These are phyloP conservation scores for Drosophila cognata DNA, from an alignment of 2,888 invertebrate genomes.

Conservation along the genomic window DNA sequence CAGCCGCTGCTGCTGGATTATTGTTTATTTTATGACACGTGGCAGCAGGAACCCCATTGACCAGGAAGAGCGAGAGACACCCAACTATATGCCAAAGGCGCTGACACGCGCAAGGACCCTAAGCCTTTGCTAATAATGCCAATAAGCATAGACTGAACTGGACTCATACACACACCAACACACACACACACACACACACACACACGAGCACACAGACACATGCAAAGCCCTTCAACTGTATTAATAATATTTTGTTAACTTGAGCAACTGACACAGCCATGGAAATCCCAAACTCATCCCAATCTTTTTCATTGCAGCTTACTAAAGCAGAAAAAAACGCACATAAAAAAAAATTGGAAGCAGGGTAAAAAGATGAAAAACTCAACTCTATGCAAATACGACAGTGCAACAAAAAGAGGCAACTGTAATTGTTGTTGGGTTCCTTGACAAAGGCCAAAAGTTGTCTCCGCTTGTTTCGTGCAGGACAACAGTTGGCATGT, in stretches of 20 bases:
- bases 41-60: constrained; percentile 36
- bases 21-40: constrained; percentile 81
- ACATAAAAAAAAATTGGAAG: background rate
- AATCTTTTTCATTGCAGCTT: constrained; percentile 54
- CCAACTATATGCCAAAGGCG: constrained; percentile 52
- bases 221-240: constrained; percentile 52
- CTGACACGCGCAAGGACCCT: constrained; percentile 73
- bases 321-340: constrained; percentile 39
- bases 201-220: constrained; percentile 3
- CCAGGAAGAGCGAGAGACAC: background rate
- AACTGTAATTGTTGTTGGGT: constrained; percentile 54
- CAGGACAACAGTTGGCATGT: constrained; percentile 49
- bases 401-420: constrained; percentile 35
- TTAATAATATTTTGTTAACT: constrained; percentile 68
- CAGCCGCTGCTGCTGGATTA: constrained; percentile 78
- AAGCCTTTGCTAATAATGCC: constrained; percentile 76
- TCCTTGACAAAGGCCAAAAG: constrained; percentile 69
- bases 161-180: background rate
- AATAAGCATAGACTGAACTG: constrained; percentile 55
- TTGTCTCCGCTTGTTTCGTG: constrained; percentile 57
- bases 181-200: constrained; percentile 2
- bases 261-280: constrained; percentile 28
- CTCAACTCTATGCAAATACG: constrained; percentile 50
- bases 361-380: constrained; percentile 19
- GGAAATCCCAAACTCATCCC: constrained; percentile 26